Evolutionary conservation across 2,797 vertebrate genomes (phyloP), one percentile per base, ranked within the genome.

Genomic region (Falco cherrug): DNA sequence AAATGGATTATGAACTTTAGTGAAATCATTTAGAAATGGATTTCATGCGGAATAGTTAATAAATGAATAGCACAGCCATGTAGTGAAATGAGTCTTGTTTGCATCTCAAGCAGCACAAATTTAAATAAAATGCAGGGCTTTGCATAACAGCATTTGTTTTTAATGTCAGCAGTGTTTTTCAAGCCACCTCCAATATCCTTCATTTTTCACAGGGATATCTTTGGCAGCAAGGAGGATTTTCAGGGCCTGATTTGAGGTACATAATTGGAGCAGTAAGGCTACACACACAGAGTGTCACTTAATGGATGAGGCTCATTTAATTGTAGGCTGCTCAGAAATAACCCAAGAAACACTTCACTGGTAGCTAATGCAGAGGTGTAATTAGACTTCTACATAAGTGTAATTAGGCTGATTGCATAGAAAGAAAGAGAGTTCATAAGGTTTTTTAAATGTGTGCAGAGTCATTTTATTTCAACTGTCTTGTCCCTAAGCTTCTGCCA

Each of bases 331-430:
- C 97, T 98, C 97, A 97, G 98, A 98, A 98, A 98, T 94, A 96
- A 98, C 98, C 94, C 87, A 97, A 98, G 98, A 98, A 98, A 98
- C 98, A 98, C 98, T 99, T 98, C 98, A 98, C 98, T 98, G 97
- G 98, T 96, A 98, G 98, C 98, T 98, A 98, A 98, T 98, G 98
- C 98, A 98, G 98, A 96, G 98, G 98, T 98, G 98, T 99, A 99
- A 99, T 99, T 99, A 98, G 98, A 98, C 98, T 98, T 98, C 98
- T 98, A 97, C 98, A 98, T 98, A 98, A 99, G 98, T 98, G 98
- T 99, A 99, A 99, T 99, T 99, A 99, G 98, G 97, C 98, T 98
- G 99, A 99, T 99, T 99, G 98, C 98, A 98, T 89, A 97, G 98
- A 98, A 98, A 98, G 98, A 98, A 98, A 98, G 97, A 98, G 89